Base-by-base conservation (phyloP, 2,113 vertebrate genomes). In the Scartelaos histophorus region DNA sequence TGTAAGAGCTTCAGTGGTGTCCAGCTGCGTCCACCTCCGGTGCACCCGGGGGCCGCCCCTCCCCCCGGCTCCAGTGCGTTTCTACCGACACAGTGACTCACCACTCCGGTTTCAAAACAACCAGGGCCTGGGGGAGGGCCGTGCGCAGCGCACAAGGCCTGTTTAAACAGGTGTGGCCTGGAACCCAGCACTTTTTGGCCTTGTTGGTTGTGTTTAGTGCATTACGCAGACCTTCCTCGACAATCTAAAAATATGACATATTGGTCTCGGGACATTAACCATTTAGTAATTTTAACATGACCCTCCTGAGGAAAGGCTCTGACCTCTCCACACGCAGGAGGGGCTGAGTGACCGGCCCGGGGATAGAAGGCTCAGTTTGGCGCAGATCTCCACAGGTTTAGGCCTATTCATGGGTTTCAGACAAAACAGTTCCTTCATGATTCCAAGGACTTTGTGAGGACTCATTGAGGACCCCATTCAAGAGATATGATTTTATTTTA, bases 1-100 rank as follows among this genome's bases (percentile, higher is more conserved):
- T 92, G 83, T 89, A 21, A 19, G 51, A 54, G 81, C 76, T 83
- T 87, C 84, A 89, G 83, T 80, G 81, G 85, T 85, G 85, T 87
- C 90, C 90, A 91, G 87, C 91, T 93, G 90, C 87, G 88, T 91
- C 90, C 90, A 91, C 88, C 90, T 92, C 90, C 90, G 91, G 88
- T 92, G 85, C 83, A 80, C 85, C 84, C 69, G 76, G 75, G n/a
- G n/a, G n/a, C 81, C 76, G 81, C 85, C 88, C 90, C 76, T 85
- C 88, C 89, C 88, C 87, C 87, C 71, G 76, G 78, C 80, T 79
- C 56, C 22, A 69, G 75, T 90, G 88, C 90, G 87, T 89, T 87
- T 86, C 83, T 83, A 90, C 89, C 83, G 87, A 86, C 82, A 83
- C 74, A 82, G 81, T 91, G 90, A 90, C 87, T 90, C 88, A 90